These are phyloP conservation scores for Anomalospiza imberbis DNA, from an alignment of 2,797 vertebrate species.

Conservation along the genomic window DNA sequence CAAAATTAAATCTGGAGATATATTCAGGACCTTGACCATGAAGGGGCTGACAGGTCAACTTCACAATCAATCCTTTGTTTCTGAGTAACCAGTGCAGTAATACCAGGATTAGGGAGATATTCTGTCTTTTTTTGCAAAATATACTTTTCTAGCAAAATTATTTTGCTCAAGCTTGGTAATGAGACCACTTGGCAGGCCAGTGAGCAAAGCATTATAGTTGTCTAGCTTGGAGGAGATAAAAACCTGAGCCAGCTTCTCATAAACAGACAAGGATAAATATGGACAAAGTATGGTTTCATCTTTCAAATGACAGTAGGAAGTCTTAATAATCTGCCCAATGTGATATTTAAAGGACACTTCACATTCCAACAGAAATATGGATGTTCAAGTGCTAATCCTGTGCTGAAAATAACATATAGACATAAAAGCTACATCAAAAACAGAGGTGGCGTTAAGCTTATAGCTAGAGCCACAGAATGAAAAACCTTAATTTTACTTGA, in stretches of 20 bases:
- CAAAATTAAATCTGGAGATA: conserved; percentile 60
- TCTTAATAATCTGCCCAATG: conserved; percentile 52
- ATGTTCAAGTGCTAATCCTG: conserved; percentile 41
- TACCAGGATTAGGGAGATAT: background rate
- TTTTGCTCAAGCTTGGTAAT: conserved; percentile 26
- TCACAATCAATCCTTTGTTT: conserved; percentile 27
- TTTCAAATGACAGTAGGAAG: conserved; percentile 57
- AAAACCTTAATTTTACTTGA: background rate
- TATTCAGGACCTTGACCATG: conserved; percentile 39
- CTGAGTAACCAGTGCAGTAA: background rate
- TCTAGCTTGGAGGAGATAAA: conserved; percentile 42
- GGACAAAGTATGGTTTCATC: background rate
- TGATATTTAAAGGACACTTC: conserved; percentile 41
- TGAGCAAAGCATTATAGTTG: conserved; percentile 4
- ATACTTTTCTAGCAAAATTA: background rate
- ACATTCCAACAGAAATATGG: conserved; percentile 18
- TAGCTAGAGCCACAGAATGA: background rate
- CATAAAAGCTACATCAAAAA: conserved; percentile 30
- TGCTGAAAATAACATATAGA: background rate
- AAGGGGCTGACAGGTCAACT: conserved; percentile 31
- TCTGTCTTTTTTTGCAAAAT: background rate
- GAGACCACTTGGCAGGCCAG: conserved; percentile 30
- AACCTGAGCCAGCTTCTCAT: conserved; percentile 29
- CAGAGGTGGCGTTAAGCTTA: background rate
- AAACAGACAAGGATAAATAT: conserved; percentile 29